These are phyloP conservation scores for Puffinus mauretanicus DNA, from an alignment of 2,113 vertebrate species.

Conservation along the genomic window DNA sequence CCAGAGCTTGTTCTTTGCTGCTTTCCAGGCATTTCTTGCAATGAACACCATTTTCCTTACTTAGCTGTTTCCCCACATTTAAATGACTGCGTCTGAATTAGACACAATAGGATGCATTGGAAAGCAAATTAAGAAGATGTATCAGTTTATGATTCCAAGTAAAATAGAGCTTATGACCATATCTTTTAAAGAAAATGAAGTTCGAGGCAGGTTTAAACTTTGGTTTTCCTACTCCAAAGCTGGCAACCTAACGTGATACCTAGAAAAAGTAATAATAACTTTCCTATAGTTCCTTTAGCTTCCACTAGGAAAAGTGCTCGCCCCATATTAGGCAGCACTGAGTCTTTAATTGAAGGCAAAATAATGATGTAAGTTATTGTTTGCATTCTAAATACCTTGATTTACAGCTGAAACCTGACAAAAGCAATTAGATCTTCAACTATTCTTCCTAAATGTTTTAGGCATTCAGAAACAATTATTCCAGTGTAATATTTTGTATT, in stretches of 20 bases:
- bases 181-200: neutral
- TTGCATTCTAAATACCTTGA: neutral
- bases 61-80: neutral
- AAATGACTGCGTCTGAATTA: neutral
- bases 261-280: neutral
- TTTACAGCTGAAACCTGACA: neutral
- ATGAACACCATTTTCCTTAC: neutral
- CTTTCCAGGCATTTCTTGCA: neutral
- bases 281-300: neutral
- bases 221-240: neutral
- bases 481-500: neutral
- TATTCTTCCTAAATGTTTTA: neutral
- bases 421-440: neutral
- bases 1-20: neutral
- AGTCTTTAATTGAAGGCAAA: neutral
- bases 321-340: neutral
- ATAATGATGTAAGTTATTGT: rapidly evolving
- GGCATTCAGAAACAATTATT: neutral
- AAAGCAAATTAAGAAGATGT: neutral
- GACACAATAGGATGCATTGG: neutral
- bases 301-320: neutral
- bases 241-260: neutral
- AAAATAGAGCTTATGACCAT: neutral
- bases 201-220: neutral
- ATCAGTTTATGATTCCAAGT: neutral